Evolutionary conservation across 2,888 invertebrate genomes (phyloP), one percentile per base, ranked within the genome.

Genomic region (Thymelicus sylvestris): DNA sequence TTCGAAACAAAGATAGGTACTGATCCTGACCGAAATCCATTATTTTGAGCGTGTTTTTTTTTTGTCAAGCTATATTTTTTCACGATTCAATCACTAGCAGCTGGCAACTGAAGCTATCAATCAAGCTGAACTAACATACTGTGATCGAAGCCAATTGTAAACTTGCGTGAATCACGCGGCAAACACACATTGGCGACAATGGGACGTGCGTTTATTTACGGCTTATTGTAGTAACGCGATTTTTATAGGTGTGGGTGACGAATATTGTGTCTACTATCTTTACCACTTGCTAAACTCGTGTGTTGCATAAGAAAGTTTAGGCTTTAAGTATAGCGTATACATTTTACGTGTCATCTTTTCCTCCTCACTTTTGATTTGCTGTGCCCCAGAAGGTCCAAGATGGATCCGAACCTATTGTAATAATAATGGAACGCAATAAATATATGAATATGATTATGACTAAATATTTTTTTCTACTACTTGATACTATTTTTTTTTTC

Each of bases 91-190:
- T 59, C 59, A 59, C 38, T 39, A n/a, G 59, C 59, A 39, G 39
- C 59, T 39, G 59, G n/a, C 59, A 59, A 59, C 59, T 59, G 38
- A 39, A 59, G 59, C 59, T n/a, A 59, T 59, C 59, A 59, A 59
- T 59, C 59, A 59, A 59, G 39, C 59, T 59, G 39, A 59, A 59
- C 59, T 59, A 59, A 59, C 59, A 59, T 15, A 59, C 13, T n/a
- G 59, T 39, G 59, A 59, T 59, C 38, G 59, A 39, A 39, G 59
- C 59, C 59, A n/a, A 59, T 59, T 59, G 59, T 59, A 59, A 39
- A 59, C 38, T 59, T 39, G 59, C 59, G 59, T 59, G 59, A 59
- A 59, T 59, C 59, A 59, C 59, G n/a, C 38, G n/a, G 7, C 59
- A 38, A 59, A 39, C 59, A 59, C 38, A 59, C 38, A 59, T 39